phyloP scores from a whole-genome alignment of 2,797 vertebrate genomes.

The Neomorphus geoffroyi region DNA sequence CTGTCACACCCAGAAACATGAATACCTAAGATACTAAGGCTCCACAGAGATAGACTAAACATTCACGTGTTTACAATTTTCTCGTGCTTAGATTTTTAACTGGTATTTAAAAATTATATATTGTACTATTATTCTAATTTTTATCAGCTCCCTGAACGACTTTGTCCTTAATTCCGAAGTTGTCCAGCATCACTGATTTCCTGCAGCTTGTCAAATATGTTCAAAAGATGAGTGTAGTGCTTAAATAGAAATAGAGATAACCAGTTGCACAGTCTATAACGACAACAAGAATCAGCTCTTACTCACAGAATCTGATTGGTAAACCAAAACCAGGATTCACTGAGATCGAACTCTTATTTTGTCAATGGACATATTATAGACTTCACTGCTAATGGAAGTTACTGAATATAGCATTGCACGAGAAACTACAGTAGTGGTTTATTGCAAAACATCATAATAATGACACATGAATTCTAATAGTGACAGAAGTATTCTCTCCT shows the following conservation, averaged over 20 bases:
- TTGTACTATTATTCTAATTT: neutral
- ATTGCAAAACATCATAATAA: neutral
- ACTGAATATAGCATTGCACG: neutral
- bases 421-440: neutral
- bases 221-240: neutral
- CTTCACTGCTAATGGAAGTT: neutral
- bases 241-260: neutral
- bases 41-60: neutral
- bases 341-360: neutral
- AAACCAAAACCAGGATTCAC: neutral
- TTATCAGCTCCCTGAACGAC: neutral
- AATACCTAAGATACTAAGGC: slow-evolving; percentile 34
- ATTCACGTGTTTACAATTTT: neutral
- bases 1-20: slow-evolving; percentile 46
- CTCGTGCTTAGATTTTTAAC: neutral
- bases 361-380: neutral
- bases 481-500: neutral
- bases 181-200: neutral
- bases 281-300: neutral
- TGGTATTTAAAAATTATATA: neutral
- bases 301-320: neutral
- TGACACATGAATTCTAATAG: neutral
- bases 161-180: neutral
- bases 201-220: neutral
- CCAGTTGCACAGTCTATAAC: neutral